Evolutionary conservation across 1,140 invertebrate genomes (phyloP).

Genomic region (Triops cancriformis): DNA sequence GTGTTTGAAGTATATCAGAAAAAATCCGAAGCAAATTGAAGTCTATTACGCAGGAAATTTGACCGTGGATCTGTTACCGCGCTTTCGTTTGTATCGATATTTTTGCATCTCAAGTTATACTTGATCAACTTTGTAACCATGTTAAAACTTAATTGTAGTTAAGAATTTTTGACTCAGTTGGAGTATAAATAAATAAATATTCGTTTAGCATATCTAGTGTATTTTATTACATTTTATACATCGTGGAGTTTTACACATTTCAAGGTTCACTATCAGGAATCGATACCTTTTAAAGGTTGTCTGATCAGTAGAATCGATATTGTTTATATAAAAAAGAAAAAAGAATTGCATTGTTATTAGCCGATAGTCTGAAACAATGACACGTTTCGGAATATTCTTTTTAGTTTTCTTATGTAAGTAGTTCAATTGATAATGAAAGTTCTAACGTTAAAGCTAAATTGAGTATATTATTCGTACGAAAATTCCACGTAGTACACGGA

Average conservation of each 20-base stretch:
- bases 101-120: background rate
- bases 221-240: too few relatives aligned
- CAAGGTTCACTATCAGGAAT: too few relatives aligned
- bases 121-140: background rate
- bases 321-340: background rate
- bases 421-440: background rate
- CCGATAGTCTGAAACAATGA: background rate
- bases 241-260: too few relatives aligned
- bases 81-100: background rate
- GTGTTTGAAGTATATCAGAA: conserved; percentile 64
- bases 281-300: too few relatives aligned
- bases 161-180: too few relatives aligned
- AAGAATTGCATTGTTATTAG: background rate
- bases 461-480: too few relatives aligned
- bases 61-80: background rate
- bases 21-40: background rate
- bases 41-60: background rate
- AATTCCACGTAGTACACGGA: too few relatives aligned
- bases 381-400: background rate
- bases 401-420: conserved; percentile 7
- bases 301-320: too few relatives aligned
- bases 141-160: too few relatives aligned
- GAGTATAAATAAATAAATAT: too few relatives aligned
- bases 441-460: background rate
- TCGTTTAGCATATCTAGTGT: too few relatives aligned